Evolutionary conservation across 2,797 vertebrate genomes (phyloP).

Genomic region (Gallinago nigripennis): DNA sequence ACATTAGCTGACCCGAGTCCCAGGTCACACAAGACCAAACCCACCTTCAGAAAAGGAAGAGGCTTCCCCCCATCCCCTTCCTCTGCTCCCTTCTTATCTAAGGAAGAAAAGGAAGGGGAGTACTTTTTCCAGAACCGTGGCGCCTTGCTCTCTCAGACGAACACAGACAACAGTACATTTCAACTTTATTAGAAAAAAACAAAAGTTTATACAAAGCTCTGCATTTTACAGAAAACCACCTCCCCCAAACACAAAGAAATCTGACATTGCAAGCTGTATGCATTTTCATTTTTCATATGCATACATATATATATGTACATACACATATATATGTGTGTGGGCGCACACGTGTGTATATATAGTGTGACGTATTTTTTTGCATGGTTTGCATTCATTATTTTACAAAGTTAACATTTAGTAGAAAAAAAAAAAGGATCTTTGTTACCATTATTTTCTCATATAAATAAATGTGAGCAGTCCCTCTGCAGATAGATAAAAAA

Average conservation of each 20-base stretch:
- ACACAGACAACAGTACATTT: constrained; percentile 32
- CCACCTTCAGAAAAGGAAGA: neutral
- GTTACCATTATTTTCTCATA: constrained; percentile 58
- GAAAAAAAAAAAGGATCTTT: constrained; percentile 62
- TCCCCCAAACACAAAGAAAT: constrained; percentile 40
- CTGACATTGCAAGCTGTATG: constrained; percentile 37
- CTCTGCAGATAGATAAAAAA: constrained; percentile 57
- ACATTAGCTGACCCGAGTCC: neutral
- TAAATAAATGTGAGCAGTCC: constrained; percentile 67
- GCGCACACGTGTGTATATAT: neutral
- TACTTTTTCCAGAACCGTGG: neutral
- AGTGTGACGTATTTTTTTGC: constrained; percentile 25
- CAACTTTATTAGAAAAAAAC: constrained; percentile 72
- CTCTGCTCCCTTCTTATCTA: neutral
- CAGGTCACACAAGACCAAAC: neutral
- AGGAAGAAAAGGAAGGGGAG: neutral
- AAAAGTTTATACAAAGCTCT: constrained; percentile 68
- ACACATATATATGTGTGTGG: constrained; percentile 49
- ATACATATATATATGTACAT: constrained; percentile 43
- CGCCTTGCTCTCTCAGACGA: neutral
- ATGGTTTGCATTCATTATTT: constrained; percentile 60
- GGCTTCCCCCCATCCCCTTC: neutral
- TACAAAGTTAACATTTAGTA: constrained; percentile 68
- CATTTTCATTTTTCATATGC: constrained; percentile 31
- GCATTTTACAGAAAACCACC: constrained; percentile 53